Conservation (phyloP, 1,140 invertebrate genomes). For the Sipha flava region DNA sequence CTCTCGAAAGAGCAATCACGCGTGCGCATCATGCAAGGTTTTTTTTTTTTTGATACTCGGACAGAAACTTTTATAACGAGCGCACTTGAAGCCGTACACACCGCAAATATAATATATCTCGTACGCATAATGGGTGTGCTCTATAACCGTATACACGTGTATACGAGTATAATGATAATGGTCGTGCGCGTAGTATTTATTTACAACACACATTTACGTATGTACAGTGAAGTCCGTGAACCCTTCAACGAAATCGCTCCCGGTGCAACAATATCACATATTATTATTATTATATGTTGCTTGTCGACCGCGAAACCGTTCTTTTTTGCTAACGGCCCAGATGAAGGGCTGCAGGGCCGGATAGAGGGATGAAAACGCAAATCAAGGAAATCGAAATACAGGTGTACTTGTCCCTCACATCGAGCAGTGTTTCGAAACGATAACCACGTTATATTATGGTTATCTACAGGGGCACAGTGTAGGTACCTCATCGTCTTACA, state of each 20-base stretch:
- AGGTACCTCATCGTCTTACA: no score
- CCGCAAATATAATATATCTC: not conserved
- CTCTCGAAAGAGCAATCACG: constrained; percentile 24
- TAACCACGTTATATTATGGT: no score
- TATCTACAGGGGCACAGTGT: no score
- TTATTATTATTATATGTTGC: no score
- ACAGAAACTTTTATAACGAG: constrained; percentile 29
- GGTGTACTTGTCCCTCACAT: no score
- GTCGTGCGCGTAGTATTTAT: not conserved
- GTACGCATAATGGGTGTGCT: no score
- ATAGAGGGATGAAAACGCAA: no score
- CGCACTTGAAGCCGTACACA: constrained; percentile 7
- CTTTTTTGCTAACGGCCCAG: no score
- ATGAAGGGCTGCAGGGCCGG: no score
- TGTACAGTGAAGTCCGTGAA: not conserved
- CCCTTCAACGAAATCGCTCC: not conserved
- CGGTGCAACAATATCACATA: not conserved
- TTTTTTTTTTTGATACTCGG: constrained; percentile 3
- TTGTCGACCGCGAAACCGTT: no score
- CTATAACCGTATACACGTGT: not conserved
- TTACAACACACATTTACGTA: not conserved
- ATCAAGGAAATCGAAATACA: no score
- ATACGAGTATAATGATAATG: not conserved
- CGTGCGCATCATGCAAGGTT: not conserved
- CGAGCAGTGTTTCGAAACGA: no score